Base-by-base conservation (phyloP, 2,113 vertebrate genomes). In the Dunckerocampus dactyliophorus region DNA sequence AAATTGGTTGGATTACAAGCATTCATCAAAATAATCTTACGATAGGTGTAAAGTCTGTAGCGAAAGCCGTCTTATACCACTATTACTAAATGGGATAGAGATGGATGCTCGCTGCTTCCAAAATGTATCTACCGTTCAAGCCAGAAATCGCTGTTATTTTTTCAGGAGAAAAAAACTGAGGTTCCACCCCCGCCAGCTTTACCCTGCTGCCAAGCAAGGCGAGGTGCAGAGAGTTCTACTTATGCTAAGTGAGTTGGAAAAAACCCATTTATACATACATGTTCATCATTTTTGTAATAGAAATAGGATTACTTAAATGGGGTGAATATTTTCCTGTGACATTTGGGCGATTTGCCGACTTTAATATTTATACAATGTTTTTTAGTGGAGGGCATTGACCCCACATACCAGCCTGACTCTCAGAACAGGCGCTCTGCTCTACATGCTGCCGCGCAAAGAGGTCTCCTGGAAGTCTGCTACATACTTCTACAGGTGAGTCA, bases 121-220 rank as follows among this genome's bases (percentile, higher is more conserved):
- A 47, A 47, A 47, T 19, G 20, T n/a, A 20, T 49, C 11, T 1
- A 49, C 19, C 15, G 34, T 37, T 37, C 9, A 37, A 37, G 31
- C 1, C 1, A 47, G 65, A 46, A 24, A 22, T 56, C 45, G 1
- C 34, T 72, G n/a, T 42, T 65, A 39, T 63, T 59, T 48, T 10
- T 39, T 37, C 83, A 95, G 95, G 87, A 90, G 90, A 72, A 96
- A 96, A 88, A 96, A 96, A 71, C 84, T 96, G 52, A 88, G 94
- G n/a, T 96, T 95, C 82, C 94, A 95, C 77, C 94, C 95, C 0
- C 90, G 94, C 3, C 95, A 96, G 72, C 84, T 96, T 12, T 95
- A 96, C 76, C 92, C 93, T 8, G 93, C 93, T 0, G 92, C 93
- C 73, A 95, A 95, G 57, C 94, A 94, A 74, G 95, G 93, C 0